Evolutionary conservation across 2,888 invertebrate species (phyloP).

Genomic region (Priapulus caudatus): DNA sequence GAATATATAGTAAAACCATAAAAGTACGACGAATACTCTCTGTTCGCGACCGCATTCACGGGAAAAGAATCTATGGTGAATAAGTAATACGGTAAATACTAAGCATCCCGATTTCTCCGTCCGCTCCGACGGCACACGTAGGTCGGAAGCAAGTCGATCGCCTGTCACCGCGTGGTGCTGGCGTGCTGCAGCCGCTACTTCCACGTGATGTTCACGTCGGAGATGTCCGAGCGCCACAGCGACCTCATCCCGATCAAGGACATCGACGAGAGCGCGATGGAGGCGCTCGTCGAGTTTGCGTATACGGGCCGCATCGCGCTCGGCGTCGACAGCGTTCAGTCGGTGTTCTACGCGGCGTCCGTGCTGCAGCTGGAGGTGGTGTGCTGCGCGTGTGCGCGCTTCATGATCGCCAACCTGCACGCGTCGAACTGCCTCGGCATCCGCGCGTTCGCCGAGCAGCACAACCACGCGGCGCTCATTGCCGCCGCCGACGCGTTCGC

Average conservation of each 20-base stretch:
- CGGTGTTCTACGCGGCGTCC: slow-evolving; percentile 40
- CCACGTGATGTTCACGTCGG: slow-evolving; percentile 40
- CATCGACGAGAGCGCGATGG: slow-evolving; percentile 34
- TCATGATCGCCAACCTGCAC: slow-evolving; percentile 39
- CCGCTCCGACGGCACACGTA: too few species aligned
- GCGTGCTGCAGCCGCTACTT: slow-evolving; percentile 42
- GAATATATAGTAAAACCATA: too few species aligned
- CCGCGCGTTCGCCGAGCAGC: slow-evolving; percentile 40
- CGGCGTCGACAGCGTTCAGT: slow-evolving; percentile 39
- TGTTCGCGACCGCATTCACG: too few species aligned
- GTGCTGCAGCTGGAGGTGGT: slow-evolving; percentile 41
- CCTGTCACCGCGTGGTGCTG: slow-evolving; percentile 40
- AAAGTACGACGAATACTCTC: too few species aligned
- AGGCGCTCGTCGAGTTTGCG: slow-evolving; percentile 38
- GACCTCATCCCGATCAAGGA: slow-evolving; percentile 26
- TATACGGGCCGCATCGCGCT: slow-evolving; percentile 40
- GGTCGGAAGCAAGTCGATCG: slow-evolving; percentile 29
- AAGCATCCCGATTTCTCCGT: too few species aligned
- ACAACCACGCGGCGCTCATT: slow-evolving; percentile 35
- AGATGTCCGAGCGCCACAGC: slow-evolving; percentile 36
- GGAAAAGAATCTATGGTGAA: too few species aligned
- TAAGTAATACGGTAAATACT: too few species aligned
- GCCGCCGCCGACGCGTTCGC: slow-evolving; percentile 33
- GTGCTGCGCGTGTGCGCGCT: slow-evolving; percentile 30
- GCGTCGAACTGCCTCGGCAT: slow-evolving; percentile 40